Evolutionary conservation across 2,888 invertebrate genomes (phyloP).

Genomic region (Thysanoteuthis rhombus): DNA sequence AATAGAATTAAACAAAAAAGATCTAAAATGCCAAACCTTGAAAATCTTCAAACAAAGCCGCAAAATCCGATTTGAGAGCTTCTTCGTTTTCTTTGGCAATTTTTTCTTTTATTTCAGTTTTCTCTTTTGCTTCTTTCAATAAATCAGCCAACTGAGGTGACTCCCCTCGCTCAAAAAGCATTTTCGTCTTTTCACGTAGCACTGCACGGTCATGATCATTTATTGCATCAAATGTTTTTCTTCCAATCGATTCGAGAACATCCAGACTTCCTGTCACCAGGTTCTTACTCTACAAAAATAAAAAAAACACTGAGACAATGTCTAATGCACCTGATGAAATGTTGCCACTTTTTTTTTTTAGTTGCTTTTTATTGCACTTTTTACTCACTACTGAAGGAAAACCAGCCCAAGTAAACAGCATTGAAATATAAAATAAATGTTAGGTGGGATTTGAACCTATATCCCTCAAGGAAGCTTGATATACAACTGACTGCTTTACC

Average conservation of each 20-base stretch:
- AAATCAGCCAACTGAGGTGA: slow-evolving; percentile 68
- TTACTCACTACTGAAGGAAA: too few species aligned
- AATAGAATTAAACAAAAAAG: not conserved
- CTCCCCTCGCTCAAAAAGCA: slow-evolving; percentile 69
- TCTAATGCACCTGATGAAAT: too few species aligned
- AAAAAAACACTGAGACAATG: not conserved
- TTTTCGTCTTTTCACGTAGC: slow-evolving; percentile 78
- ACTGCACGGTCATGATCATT: slow-evolving; percentile 92
- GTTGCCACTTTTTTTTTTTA: too few species aligned
- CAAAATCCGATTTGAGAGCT: slow-evolving; percentile 75
- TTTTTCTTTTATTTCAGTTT: slow-evolving; percentile 73
- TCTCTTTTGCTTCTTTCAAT: slow-evolving; percentile 76
- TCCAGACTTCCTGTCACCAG: slow-evolving; percentile 71
- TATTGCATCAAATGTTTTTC: slow-evolving; percentile 91
- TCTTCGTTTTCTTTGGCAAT: slow-evolving; percentile 69
- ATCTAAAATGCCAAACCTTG: slow-evolving; percentile 75
- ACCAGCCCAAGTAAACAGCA: too few species aligned
- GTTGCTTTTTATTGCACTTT: too few species aligned
- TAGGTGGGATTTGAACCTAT: too few species aligned
- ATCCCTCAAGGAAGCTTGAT: too few species aligned
- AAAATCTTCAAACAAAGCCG: slow-evolving; percentile 83
- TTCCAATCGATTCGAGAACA: slow-evolving; percentile 90
- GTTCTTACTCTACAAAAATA: slow-evolving; percentile 38
- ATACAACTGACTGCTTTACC: too few species aligned
- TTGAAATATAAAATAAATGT: too few species aligned